A percentile compares a stretch with the other conserved stretches of the same genome.
Conservation (phyloP, 2,888 invertebrate genomes). For the Eupsilia transversa region DNA sequence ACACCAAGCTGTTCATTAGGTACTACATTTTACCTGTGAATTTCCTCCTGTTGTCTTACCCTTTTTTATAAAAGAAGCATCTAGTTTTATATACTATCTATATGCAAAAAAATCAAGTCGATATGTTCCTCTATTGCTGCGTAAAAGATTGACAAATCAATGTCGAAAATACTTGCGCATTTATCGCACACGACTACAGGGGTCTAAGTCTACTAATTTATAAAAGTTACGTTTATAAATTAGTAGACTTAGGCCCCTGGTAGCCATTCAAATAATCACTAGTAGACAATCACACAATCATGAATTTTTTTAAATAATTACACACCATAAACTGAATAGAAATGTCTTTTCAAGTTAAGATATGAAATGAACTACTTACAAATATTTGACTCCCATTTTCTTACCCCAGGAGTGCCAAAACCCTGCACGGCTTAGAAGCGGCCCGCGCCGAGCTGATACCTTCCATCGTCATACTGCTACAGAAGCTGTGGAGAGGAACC, state of each 20-base stretch:
- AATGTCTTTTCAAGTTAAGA: too few relatives aligned
- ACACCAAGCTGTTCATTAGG: conserved; percentile 98
- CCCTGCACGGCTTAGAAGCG: conserved; percentile 97
- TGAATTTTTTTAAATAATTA: too few relatives aligned
- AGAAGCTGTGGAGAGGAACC: conserved; percentile 98
- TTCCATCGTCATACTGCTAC: conserved; percentile 97
- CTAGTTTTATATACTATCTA: background rate
- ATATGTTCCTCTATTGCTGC: background rate
- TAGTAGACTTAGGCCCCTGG: too few relatives aligned
- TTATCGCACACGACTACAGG: too few relatives aligned
- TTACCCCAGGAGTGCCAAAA: conserved; percentile 93
- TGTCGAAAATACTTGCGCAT: too few relatives aligned
- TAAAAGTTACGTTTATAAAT: too few relatives aligned
- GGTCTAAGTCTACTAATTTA: too few relatives aligned
- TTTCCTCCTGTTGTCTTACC: too few relatives aligned
- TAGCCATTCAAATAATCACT: too few relatives aligned
- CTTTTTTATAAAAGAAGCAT: too few relatives aligned
- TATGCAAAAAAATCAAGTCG: background rate
- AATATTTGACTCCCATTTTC: background rate
- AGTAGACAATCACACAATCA: too few relatives aligned
- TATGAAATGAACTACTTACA: background rate
- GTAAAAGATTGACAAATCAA: background rate
- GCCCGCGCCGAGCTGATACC: conserved; percentile 96
- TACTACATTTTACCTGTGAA: conserved; percentile 69
- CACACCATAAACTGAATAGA: too few relatives aligned